Evolutionary conservation across 2,113 vertebrate species (phyloP), one percentile per base, ranked within the genome.

Genomic region (Pipra filicauda): DNA sequence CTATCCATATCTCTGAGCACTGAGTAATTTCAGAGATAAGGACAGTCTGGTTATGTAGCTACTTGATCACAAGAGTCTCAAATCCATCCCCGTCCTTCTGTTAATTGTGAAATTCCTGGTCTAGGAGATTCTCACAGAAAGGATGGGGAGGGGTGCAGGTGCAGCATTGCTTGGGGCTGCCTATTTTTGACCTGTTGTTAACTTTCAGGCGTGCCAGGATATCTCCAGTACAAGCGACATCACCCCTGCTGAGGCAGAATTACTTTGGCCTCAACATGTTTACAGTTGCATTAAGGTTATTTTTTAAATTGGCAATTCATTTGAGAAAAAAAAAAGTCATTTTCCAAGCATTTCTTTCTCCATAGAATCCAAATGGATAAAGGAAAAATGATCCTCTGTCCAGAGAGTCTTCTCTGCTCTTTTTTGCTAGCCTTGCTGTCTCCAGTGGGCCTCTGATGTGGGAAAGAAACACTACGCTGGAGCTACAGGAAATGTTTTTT

Each of bases 91-190:
- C 49, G 30, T 71, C 10, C 54, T 80, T 35, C 33, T 17, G 30
- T 20, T 19, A 54, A 70, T 0, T 35, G 7, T 33, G n/a, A 61
- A 76, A 73, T 26, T 66, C 33, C 64, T 57, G 33, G 30, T 43
- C 15, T 28, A 49, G 19, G 12, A 66, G 19, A 30, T 52, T 46
- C 27, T 30, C 0, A 2, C 41, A n/a, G 46, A 31, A 67, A 35
- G n/a, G 48, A 61, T 1, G 1, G 3, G 15, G 76, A n/a, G 11
- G 22, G 20, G 14, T 41, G 10, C 0, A 2, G 73, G 5, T 64
- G 28, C 58, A 85, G n/a, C 19, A 46, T 4, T 6, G 49, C 35
- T 80, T 58, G 19, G 6, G 15, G 9, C 19, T 83, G 79, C 24
- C 24, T 91, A 12, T 31, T 91, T 85, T 62, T 2, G 1, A 7